Conservation (phyloP, 2,888 invertebrate genomes). For the Epistrophe eligans region DNA sequence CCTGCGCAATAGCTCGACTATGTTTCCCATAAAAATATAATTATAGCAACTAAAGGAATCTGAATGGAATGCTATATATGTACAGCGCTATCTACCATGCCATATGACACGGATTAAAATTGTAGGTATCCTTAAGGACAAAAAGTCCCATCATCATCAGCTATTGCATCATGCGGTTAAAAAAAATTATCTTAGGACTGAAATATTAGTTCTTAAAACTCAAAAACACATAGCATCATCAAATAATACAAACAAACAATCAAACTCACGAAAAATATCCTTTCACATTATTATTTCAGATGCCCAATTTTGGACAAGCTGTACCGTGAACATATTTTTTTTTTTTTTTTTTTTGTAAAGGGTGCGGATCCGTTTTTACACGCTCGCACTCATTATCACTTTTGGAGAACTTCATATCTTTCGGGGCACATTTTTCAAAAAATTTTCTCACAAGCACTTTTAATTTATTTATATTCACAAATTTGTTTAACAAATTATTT, state of each 20-base stretch:
- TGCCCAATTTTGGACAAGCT: slow-evolving; percentile 58
- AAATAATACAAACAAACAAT: slow-evolving; percentile 37
- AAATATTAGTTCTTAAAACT: not conserved
- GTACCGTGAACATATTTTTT: slow-evolving; percentile 37
- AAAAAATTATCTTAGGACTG: slow-evolving; percentile 7
- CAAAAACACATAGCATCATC: slow-evolving; percentile 36
- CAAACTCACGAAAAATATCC: slow-evolving; percentile 70
- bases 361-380: slow-evolving; percentile 68
- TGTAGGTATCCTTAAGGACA: slow-evolving; percentile 58
- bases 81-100: slow-evolving; percentile 10
- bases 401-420: not conserved
- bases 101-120: slow-evolving; percentile 39
- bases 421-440: slow-evolving; percentile 17
- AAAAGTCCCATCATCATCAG: slow-evolving; percentile 42
- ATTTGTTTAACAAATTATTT: slow-evolving; percentile 21
- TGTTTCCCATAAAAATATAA: slow-evolving; percentile 56
- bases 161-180: slow-evolving; percentile 71
- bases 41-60: slow-evolving; percentile 55
- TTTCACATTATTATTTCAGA: slow-evolving; percentile 29
- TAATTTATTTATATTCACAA: slow-evolving; percentile 22
- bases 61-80: slow-evolving; percentile 37
- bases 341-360: slow-evolving; percentile 38
- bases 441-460: slow-evolving; percentile 67
- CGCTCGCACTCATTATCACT: slow-evolving; percentile 43
- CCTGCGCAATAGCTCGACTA: slow-evolving; percentile 58